phyloP scores from a whole-genome alignment of 2,888 invertebrate genomes.

The Adelognathus sp. region DNA sequence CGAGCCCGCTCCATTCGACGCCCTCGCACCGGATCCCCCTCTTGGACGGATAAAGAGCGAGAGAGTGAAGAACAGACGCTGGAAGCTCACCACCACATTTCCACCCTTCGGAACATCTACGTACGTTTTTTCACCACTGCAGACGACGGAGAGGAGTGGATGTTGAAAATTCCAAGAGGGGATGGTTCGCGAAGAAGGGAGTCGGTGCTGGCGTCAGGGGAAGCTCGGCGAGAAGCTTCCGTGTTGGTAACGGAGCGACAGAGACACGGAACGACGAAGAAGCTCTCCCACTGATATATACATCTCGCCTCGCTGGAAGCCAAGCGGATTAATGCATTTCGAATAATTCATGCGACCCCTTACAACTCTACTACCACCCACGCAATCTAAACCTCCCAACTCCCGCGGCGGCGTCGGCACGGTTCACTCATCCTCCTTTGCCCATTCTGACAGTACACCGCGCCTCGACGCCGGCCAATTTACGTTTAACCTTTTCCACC shows the following conservation, averaged over 20 bases:
- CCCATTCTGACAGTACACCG: slow-evolving; percentile 1
- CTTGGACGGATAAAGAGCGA: slow-evolving; percentile 33
- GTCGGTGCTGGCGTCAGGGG: background rate
- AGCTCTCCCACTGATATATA: slow-evolving; percentile 34
- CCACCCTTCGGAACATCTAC: slow-evolving; percentile 13
- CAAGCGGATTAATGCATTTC: slow-evolving; percentile 74
- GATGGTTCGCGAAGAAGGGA: background rate
- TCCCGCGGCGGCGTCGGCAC: background rate
- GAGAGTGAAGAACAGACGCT: slow-evolving; percentile 26
- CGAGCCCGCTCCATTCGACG: slow-evolving; percentile 75
- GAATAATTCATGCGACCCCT: slow-evolving; percentile 69
- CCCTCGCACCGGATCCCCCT: slow-evolving; percentile 68
- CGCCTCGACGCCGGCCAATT: slow-evolving; percentile 58
- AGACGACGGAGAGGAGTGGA: background rate
- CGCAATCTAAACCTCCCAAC: slow-evolving; percentile 19
- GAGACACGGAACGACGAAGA: slow-evolving; percentile 37
- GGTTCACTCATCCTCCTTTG: background rate
- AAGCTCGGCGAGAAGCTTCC: background rate
- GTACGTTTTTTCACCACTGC: background rate
- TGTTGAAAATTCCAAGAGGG: background rate
- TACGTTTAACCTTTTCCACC: slow-evolving; percentile 48
- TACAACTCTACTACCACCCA: slow-evolving; percentile 38
- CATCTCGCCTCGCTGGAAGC: slow-evolving; percentile 64
- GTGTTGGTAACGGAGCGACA: background rate
- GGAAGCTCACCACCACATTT: slow-evolving; percentile 11